Evolutionary conservation across 2,888 invertebrate species (phyloP), one percentile per base, ranked within the genome.

Genomic region (Lypha dubia): DNA sequence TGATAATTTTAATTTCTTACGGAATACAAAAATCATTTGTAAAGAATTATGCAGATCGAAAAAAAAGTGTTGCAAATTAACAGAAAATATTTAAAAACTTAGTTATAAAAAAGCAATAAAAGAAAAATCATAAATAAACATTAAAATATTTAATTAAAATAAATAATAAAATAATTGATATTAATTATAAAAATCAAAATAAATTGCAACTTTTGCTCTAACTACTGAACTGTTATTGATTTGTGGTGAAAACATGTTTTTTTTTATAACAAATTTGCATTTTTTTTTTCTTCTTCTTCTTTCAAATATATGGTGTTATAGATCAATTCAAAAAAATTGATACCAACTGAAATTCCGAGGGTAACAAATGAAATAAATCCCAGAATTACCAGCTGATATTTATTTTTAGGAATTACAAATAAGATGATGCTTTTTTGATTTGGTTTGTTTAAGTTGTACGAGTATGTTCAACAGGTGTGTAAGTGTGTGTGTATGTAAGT

Each of bases 371-470:
- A 85, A 92, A 92, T 93, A 91, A 90, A 94, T 94, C 96, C 96
- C 97, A 97, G 96, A 97, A 98, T 98, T 98, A 98, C 98, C 97
- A 97, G 97, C 97, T 98, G 98, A 98, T 98, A 98, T 98, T 98
- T 96, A 94, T 93, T 92, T 91, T 92, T 92, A 88, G 90, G 91
- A 91, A 92, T 91, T 89, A 89, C 53, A 73, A 71, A 75, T 63
- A 74, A 81, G 58, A 80, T 73, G 79, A 79, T 53, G 62, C 13
- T 46, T 35, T n/a, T 53, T 63, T 62, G 17, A 20, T 77, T 73
- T 24, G 22, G 13, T 46, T 60, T 51, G 49, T 49, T 41, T 41
- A n/a, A n/a, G n/a, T 38, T 58, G 22, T n/a, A n/a, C n/a, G 17
- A 28, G 20, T 44, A 22, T 38, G 62, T 62, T 62, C 1, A 62